phyloP scores from a whole-genome alignment of 2,797 vertebrate genomes.

The Taeniopygia guttata region DNA sequence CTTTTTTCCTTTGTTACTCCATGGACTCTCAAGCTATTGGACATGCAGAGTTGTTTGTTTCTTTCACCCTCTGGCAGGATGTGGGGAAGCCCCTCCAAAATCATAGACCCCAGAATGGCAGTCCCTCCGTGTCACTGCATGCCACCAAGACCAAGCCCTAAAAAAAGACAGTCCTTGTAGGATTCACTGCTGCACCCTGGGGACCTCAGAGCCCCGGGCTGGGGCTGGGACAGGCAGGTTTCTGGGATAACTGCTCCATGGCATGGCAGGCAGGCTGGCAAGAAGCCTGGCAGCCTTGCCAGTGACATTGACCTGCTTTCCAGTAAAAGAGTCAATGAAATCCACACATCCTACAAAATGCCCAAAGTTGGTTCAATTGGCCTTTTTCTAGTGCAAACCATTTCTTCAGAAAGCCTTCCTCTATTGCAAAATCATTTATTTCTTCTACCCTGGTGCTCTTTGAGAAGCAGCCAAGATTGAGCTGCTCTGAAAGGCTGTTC shows the following conservation, averaged over 20 bases:
- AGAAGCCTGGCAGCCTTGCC: background rate
- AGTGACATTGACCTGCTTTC: constrained; percentile 57
- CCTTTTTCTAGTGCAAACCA: constrained; percentile 31
- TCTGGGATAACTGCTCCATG: background rate
- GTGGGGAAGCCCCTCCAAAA: background rate
- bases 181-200: background rate
- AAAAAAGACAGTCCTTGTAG: background rate
- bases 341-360: constrained; percentile 16
- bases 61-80: background rate
- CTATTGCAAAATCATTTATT: constrained; percentile 37
- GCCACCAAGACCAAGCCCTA: background rate
- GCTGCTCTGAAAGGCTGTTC: constrained; percentile 30
- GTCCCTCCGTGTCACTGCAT: background rate
- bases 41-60: background rate
- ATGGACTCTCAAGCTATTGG: background rate
- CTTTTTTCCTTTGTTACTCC: background rate
- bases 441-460: constrained; percentile 24
- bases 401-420: constrained; percentile 28
- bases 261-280: background rate
- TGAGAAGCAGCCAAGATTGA: constrained; percentile 45
- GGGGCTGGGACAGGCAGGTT: background rate
- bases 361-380: background rate
- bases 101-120: background rate
- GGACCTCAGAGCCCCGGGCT: background rate
- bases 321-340: constrained; percentile 46